Conservation (phyloP, 2,797 vertebrate genomes). For the Enteromius argenteus region DNA sequence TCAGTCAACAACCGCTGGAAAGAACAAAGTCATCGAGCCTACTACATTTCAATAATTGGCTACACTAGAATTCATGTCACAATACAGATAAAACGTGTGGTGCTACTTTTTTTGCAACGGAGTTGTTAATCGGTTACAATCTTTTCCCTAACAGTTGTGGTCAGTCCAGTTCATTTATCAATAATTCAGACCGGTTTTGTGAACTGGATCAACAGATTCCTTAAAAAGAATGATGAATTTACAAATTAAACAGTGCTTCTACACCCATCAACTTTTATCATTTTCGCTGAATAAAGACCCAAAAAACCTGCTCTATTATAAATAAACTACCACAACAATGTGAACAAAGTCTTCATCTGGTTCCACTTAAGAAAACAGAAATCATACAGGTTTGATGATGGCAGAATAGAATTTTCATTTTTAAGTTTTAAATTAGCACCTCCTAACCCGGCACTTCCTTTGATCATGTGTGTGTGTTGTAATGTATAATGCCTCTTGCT, state of each 20-base stretch:
- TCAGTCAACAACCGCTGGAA: not conserved
- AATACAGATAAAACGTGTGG: not conserved
- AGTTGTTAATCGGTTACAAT: not conserved
- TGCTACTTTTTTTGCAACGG: not conserved
- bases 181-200: not conserved
- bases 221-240: not conserved
- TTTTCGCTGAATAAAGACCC: not conserved
- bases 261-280: not conserved
- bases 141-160: not conserved
- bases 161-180: not conserved
- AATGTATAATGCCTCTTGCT: not conserved
- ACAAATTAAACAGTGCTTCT: not conserved
- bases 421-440: slow-evolving; percentile 8
- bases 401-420: not conserved
- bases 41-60: not conserved
- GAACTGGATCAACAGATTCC: not conserved
- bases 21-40: not conserved
- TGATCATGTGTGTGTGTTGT: not conserved
- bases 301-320: not conserved
- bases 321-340: not conserved
- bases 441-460: not conserved
- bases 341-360: not conserved
- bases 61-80: not conserved
- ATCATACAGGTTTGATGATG: not conserved
- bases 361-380: not conserved